Evolutionary conservation across 2,113 vertebrate species (phyloP).

Genomic region (Ginglymostoma cirratum): DNA sequence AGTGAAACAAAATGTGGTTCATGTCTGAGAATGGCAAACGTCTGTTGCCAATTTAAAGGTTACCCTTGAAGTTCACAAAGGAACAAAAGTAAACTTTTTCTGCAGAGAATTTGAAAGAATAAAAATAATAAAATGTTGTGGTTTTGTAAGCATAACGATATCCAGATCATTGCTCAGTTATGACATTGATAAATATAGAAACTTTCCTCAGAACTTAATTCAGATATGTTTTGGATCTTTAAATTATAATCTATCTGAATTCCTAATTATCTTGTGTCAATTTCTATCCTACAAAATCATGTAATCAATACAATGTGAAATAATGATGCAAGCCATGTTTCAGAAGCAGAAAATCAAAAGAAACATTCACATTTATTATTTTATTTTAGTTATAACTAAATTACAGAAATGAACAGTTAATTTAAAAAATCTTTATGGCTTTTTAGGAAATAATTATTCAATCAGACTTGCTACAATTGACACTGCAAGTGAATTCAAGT

Average conservation of each 20-base stretch:
- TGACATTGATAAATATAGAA: not conserved
- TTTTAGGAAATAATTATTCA: not conserved
- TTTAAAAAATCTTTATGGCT: not conserved
- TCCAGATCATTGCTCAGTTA: not conserved
- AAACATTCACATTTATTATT: not conserved
- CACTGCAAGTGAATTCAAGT: not conserved
- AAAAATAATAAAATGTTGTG: not conserved
- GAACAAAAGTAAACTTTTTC: not conserved
- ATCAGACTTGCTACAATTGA: not conserved
- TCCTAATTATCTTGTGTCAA: constrained; percentile 7
- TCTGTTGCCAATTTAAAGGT: not conserved
- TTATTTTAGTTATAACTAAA: not conserved
- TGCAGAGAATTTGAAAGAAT: not conserved
- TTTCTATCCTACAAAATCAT: not conserved
- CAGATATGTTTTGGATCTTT: not conserved
- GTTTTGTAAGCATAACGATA: not conserved
- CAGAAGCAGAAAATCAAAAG: not conserved
- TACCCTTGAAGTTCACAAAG: not conserved
- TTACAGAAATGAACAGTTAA: not conserved
- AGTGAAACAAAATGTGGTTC: not conserved
- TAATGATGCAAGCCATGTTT: not conserved
- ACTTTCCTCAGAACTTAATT: not conserved
- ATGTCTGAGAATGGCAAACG: not conserved
- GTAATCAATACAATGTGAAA: not conserved
- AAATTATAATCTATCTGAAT: not conserved